Percentiles rank a stretch among this genome's conserved stretches.
These are phyloP conservation scores for Bombycilla garrulus DNA, from an alignment of 2,113 vertebrate genomes.

Conservation along the genomic window DNA sequence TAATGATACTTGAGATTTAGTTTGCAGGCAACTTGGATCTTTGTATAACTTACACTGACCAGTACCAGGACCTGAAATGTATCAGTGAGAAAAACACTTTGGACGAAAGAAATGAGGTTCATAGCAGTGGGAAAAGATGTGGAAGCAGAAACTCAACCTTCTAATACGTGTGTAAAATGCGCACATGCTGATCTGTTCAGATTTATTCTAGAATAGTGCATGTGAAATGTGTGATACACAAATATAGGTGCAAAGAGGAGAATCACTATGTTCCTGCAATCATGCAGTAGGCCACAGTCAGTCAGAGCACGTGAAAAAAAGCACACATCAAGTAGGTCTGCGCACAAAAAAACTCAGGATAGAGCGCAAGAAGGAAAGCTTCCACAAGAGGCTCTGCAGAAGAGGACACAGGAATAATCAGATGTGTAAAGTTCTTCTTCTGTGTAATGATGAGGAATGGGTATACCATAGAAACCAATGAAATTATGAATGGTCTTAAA, in stretches of 20 bases:
- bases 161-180: neutral
- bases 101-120: neutral
- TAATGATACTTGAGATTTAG: neutral
- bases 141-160: neutral
- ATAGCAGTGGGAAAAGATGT: neutral
- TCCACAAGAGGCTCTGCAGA: neutral
- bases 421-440: neutral
- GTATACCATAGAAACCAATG: neutral
- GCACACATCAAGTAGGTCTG: neutral
- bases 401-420: neutral
- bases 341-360: neutral
- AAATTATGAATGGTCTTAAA: neutral
- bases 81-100: neutral
- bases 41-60: neutral
- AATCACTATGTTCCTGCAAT: fast-evolving
- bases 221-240: neutral
- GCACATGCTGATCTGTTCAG: neutral
- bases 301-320: neutral
- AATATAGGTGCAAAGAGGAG: neutral
- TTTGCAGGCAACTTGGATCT: neutral
- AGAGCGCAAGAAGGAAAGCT: neutral
- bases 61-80: neutral
- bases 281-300: neutral
- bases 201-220: neutral
- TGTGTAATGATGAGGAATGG: neutral